Evolutionary conservation across 2,113 vertebrate species (phyloP), one percentile per base, ranked within the genome.

Genomic region (Podarcis raffonei): DNA sequence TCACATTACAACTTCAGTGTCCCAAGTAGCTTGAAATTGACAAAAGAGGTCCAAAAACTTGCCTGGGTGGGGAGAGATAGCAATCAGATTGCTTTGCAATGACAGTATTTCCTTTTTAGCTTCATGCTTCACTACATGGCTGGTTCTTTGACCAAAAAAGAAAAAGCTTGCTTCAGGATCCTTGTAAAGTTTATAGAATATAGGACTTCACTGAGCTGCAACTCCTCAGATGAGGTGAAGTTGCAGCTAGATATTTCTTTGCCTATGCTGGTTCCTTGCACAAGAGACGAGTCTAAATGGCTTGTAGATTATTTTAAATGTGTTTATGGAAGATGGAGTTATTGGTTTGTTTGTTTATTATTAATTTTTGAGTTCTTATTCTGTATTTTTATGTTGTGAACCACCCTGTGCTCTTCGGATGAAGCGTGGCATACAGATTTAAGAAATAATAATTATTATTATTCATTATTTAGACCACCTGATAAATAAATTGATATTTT

Each of bases 381-480:
- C 23, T 66, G 65, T 66, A 22, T 66, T 25, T 25, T 66, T 53
- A 53, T 11, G 48, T 53, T 53, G 48, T 53, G 48, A 53, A 53
- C 48, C 48, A 53, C 48, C 48, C 48, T 53, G 48, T 53, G 48
- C 48, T 48, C 48, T 48, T 53, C 0, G 48, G 48, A 53, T 53
- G 48, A 53, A 53, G 48, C 48, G 2, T 53, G 48, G 9, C 48
- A 11, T 53, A 53, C 48, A 53, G 48, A 53, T 53, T 53, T 12
- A 53, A 53, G 48, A 53, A 53, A 53, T 53, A 2, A 53, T 53
- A 12, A 53, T 53, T 0, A 53, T 53, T 1, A 53, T 53, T 11
- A 53, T 53, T 53, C 23, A 18, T 27, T 77, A 37, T 91, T 89
- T 92, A 87, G 89, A 75, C 81, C 88, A 90, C 83, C 62, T 87